phyloP scores from a whole-genome alignment of 92 coral and sea anemone genomes.

The Hydrozoanthus gracilis region DNA sequence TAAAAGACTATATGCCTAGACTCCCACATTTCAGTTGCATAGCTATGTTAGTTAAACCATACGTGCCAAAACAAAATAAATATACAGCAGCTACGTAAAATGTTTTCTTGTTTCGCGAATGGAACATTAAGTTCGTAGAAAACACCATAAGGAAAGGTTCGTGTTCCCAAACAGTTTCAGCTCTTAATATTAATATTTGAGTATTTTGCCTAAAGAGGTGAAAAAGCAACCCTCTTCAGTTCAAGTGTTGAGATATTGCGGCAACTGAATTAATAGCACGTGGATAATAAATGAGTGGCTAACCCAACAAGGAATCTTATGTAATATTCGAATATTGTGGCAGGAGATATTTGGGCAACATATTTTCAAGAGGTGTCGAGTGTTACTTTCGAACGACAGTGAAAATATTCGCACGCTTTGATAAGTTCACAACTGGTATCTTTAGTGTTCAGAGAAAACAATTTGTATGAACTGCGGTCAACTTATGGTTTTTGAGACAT shows the following conservation, averaged over 20 bases:
- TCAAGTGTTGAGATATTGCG: neutral
- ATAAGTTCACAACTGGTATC: too few species aligned
- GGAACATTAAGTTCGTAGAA: too few species aligned
- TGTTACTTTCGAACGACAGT: neutral
- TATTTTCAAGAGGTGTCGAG: neutral
- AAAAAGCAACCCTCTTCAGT: neutral
- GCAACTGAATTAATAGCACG: slow-evolving; percentile 25
- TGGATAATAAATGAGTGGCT: slow-evolving; percentile 7
- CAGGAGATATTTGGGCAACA: neutral
- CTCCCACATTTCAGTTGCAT: too few species aligned
- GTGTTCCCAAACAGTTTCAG: neutral
- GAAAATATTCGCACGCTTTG: too few species aligned
- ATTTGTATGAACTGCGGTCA: too few species aligned
- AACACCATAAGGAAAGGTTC: neutral
- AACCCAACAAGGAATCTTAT: slow-evolving; percentile 5
- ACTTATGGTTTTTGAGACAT: too few species aligned
- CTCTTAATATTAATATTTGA: neutral
- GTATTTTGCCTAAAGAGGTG: neutral
- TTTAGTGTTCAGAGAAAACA: too few species aligned
- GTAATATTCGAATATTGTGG: neutral
- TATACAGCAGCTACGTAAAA: too few species aligned
- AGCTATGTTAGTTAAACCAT: too few species aligned
- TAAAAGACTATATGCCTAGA: too few species aligned
- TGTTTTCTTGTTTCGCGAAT: too few species aligned
- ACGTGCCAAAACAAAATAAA: too few species aligned